phyloP scores from a whole-genome alignment of 2,113 vertebrate species.

The Eira barbara region DNA sequence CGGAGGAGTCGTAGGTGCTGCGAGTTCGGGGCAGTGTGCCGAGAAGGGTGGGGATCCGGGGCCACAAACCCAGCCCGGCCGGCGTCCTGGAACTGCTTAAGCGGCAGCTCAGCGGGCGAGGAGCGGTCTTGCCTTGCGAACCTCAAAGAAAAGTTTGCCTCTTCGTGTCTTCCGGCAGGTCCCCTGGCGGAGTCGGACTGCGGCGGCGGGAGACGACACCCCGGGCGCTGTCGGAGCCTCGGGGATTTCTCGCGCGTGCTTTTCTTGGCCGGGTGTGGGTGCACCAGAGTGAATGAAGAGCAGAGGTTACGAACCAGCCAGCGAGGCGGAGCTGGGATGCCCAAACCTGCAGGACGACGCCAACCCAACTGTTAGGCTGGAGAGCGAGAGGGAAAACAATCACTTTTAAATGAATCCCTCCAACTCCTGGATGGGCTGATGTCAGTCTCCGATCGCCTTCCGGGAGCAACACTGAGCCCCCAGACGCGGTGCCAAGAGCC shows the following conservation, averaged over 20 bases:
- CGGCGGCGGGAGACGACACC: neutral
- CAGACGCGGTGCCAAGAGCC: conserved; percentile 69
- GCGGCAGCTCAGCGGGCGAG: conserved; percentile 51
- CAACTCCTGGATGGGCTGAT: conserved; percentile 75
- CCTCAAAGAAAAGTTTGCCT: conserved; percentile 78
- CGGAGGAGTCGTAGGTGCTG: conserved; percentile 32
- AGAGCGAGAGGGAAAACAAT: conserved; percentile 55
- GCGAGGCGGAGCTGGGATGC: conserved; percentile 69
- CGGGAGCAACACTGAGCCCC: conserved; percentile 47
- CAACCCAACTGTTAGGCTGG: conserved; percentile 60
- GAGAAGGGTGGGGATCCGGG: neutral
- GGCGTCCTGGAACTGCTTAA: conserved; percentile 46
- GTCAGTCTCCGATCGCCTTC: conserved; percentile 66
- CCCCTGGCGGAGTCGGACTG: conserved; percentile 61
- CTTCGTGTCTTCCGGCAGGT: conserved; percentile 16
- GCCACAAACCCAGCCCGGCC: conserved; percentile 15
- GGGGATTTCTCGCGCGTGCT: conserved; percentile 72
- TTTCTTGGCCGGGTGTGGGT: conserved; percentile 73
- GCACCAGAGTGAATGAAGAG: conserved; percentile 68
- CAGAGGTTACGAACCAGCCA: conserved; percentile 60
- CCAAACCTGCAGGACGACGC: conserved; percentile 71
- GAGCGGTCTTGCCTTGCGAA: conserved; percentile 41
- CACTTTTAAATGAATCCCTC: conserved; percentile 68
- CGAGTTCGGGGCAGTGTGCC: neutral
- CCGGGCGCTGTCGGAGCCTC: conserved; percentile 70